Percentiles rank a stretch among this genome's conserved stretches.
phyloP scores from a whole-genome alignment of 2,797 vertebrate species.

The Crocidura indochinensis region DNA sequence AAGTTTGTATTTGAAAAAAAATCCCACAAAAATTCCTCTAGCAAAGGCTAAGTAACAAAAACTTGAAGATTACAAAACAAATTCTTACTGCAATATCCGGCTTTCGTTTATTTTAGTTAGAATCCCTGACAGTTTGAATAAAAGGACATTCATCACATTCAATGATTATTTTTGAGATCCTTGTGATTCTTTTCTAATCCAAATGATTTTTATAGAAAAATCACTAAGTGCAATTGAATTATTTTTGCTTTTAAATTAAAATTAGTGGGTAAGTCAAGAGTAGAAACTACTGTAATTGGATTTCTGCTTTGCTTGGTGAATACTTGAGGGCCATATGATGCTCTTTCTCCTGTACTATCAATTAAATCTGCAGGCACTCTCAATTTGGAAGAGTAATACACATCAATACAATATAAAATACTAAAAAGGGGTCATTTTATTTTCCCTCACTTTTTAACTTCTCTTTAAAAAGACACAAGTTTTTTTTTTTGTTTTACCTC shows the following conservation, averaged over 20 bases:
- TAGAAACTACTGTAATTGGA: constrained; percentile 37
- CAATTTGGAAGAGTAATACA: background rate
- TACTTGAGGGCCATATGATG: background rate
- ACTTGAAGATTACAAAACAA: constrained; percentile 14
- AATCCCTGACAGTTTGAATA: background rate
- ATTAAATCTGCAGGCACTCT: constrained; percentile 42
- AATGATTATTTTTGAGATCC: constrained; percentile 14
- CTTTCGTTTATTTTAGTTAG: constrained; percentile 47
- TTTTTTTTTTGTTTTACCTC: too few species aligned
- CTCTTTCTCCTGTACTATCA: constrained; percentile 31
- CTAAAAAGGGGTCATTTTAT: background rate
- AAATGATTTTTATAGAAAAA: constrained; percentile 54
- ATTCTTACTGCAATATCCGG: background rate
- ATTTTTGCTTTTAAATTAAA: constrained; percentile 60
- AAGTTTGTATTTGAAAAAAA: background rate
- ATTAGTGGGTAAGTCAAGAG: constrained; percentile 34
- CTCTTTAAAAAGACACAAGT: background rate
- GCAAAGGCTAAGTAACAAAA: constrained; percentile 31
- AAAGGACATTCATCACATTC: constrained; percentile 10
- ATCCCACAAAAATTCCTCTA: constrained; percentile 60
- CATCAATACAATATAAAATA: background rate
- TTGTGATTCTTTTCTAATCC: constrained; percentile 18
- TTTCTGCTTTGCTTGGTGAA: constrained; percentile 23
- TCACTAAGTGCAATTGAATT: constrained; percentile 14
- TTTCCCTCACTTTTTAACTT: background rate